Conservation (phyloP, 2,888 invertebrate genomes). For the Apamea monoglypha region DNA sequence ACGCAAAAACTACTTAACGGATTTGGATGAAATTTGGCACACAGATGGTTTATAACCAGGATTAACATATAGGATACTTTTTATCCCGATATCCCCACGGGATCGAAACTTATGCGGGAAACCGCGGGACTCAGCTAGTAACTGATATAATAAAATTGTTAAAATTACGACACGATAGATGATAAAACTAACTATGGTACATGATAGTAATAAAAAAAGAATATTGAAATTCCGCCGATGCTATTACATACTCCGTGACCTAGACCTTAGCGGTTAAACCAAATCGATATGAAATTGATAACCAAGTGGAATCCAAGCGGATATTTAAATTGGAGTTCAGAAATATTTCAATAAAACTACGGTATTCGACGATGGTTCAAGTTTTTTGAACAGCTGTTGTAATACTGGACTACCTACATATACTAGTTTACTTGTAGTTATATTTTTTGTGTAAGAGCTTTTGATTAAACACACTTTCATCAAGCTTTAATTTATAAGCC, state of each 20-base stretch:
- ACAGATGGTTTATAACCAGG: too few relatives aligned
- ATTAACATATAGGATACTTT: too few relatives aligned
- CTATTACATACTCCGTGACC: conserved; percentile 53
- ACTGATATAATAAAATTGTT: neutral
- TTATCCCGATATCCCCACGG: too few relatives aligned
- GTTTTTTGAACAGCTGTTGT: neutral
- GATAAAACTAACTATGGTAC: neutral
- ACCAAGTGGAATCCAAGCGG: conserved; percentile 40
- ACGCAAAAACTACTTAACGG: too few relatives aligned
- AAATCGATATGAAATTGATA: conserved; percentile 62
- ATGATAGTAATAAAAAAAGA: neutral
- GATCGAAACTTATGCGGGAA: too few relatives aligned
- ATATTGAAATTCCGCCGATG: conserved; percentile 29
- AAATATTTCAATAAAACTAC: conserved; percentile 28
- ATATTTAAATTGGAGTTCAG: conserved; percentile 33
- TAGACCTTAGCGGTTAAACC: conserved; percentile 58
- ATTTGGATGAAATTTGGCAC: too few relatives aligned
- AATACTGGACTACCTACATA: neutral
- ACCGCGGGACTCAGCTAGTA: too few relatives aligned
- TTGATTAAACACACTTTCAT: neutral
- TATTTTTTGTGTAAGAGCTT: neutral
- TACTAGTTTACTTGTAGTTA: neutral
- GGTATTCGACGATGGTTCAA: conserved; percentile 8
- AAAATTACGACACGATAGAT: neutral
- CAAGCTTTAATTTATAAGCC: neutral